Percentiles rank a stretch among this genome's conserved stretches.
phyloP scores from a whole-genome alignment of 2,113 vertebrate species.

The Leptocoma aspasia region DNA sequence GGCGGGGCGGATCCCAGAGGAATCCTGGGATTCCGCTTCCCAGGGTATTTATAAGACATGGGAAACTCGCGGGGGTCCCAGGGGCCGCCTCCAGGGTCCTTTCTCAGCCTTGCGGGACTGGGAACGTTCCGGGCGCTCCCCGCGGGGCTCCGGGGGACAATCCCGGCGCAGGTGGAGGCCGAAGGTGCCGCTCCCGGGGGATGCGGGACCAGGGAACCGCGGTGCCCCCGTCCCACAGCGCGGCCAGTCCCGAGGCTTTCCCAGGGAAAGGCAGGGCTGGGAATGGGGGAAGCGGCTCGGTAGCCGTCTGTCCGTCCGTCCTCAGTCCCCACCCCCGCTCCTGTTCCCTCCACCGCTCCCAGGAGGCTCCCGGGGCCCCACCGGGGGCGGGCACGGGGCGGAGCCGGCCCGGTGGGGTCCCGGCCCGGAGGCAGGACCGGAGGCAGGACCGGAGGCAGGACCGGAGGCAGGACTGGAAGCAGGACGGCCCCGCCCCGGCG shows the following conservation, averaged over 20 bases:
- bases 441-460: neutral
- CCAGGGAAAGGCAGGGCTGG: neutral
- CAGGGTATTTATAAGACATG: conserved; percentile 10
- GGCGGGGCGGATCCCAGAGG: neutral
- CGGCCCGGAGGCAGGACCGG: neutral
- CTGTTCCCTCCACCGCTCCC: neutral
- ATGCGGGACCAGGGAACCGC: neutral
- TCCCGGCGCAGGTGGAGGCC: neutral
- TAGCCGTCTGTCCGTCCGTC: neutral
- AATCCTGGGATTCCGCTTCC: neutral
- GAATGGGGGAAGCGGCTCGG: fast-evolving
- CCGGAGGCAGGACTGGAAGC: too few relatives aligned
- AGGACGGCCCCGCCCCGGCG: neutral
- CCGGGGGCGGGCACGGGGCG: neutral
- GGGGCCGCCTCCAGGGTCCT: fast-evolving
- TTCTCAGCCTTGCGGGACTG: neutral
- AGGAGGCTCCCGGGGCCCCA: neutral
- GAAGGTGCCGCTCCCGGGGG: fast-evolving
- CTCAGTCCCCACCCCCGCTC: neutral
- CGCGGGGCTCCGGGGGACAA: fast-evolving
- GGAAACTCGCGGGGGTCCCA: neutral
- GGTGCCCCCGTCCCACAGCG: neutral
- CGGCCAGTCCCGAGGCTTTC: neutral
- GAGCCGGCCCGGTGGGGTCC: neutral
- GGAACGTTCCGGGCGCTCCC: neutral